Base-by-base conservation (phyloP, 30 jellyfish, hydroid and myxozoan genomes). In the Pseudorhiza aurosa region DNA sequence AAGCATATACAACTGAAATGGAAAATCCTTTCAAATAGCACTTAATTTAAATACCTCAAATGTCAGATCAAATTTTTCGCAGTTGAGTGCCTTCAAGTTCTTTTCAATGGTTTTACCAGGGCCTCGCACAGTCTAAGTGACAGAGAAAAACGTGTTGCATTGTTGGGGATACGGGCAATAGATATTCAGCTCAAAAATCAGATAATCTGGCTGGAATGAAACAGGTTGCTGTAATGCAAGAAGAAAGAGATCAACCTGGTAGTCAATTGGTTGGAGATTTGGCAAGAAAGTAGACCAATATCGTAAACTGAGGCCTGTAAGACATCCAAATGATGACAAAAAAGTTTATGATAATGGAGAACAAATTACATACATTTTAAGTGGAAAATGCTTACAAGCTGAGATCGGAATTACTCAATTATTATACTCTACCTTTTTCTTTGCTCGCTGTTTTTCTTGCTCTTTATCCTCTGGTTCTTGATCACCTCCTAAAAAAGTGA, bases 21-120 rank as follows among this genome's bases (percentile, higher is more conserved):
- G 55, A 42, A 42, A 42, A 42, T 42, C 10, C 15, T 8, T 15
- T 42, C 15, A 15, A 42, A 15, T 8, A 42, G 15, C 55, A 42
- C 9, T 42, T 42, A 5, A 50, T 50, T 26, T 33, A 29, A 4
- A 62, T 72, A 84, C 98, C 96, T 91, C 98, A 58, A 83, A 91
- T 22, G 94, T 95, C 47, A 84, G 40, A 26, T 91, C 98, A 76
- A 75, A 78, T 32, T 75, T 63, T 18, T 91, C 98, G 42, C 96
- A 84, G 77, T 91, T 91, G 12, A 91, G 44, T 28, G 87, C 44
- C 55, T 85, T 84, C 37, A 84, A 27, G 62, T 91, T 91, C 53
- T 68, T 83, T 51, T 91, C 96, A 11, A 91, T 91, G 0, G 95
- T 91, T 63, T 91, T 91, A 28, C 98, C 96, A 37, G 98, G 71